phyloP scores from a whole-genome alignment of 2,888 invertebrate genomes.

The Bugulina stolonifera region DNA sequence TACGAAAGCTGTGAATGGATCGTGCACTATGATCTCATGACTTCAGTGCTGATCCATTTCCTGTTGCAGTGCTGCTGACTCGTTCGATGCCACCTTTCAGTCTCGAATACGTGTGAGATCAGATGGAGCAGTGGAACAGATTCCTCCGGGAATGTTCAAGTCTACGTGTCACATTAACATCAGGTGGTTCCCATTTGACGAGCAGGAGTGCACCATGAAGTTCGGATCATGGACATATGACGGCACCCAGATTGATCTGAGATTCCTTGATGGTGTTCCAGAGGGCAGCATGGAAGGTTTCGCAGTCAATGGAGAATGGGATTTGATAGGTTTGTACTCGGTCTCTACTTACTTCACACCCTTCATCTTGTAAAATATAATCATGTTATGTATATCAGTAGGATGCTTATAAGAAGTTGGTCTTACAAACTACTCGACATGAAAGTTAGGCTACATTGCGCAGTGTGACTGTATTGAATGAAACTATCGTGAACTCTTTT shows the following conservation, averaged over 20 bases:
- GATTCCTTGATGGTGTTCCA: constrained; percentile 29
- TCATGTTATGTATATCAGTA: no score
- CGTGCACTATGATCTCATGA: no score
- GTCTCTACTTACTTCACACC: no score
- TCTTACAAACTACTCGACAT: no score
- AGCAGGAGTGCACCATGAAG: constrained; percentile 61
- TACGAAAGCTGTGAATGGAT: no score
- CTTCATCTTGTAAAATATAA: no score
- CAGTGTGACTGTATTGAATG: no score
- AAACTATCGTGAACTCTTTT: no score
- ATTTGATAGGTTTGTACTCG: constrained; percentile 27
- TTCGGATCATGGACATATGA: constrained; percentile 38
- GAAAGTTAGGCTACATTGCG: no score
- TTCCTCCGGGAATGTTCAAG: constrained; percentile 97
- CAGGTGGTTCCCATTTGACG: constrained; percentile 99
- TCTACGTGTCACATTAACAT: constrained; percentile 98
- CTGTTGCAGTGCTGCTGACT: constrained; percentile 82
- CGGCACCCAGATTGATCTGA: constrained; percentile 34
- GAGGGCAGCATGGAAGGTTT: constrained; percentile 67
- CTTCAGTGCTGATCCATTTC: neutral
- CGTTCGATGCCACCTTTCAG: constrained; percentile 96
- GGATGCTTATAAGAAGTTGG: no score
- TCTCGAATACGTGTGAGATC: constrained; percentile 94
- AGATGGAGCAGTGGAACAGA: constrained; percentile 90
- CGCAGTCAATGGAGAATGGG: constrained; percentile 32